Evolutionary conservation across 1,140 invertebrate genomes (phyloP), one percentile per base, ranked within the genome.

Genomic region (Brachionus sp.): DNA sequence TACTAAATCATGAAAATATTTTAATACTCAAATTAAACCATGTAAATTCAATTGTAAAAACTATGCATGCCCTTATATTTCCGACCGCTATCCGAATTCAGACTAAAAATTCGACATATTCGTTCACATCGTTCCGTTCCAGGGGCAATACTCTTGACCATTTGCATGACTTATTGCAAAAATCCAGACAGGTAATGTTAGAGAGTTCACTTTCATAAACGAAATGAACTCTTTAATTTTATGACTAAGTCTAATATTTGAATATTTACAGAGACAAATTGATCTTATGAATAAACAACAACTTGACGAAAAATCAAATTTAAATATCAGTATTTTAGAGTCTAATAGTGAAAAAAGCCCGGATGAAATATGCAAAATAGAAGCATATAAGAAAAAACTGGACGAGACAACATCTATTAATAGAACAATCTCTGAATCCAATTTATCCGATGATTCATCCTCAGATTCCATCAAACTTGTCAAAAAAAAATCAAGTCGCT

Each of bases 31-130:
- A 80, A 35, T 80, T 80, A 13, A 66, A 23, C 25, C 50, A 80
- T 66, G 77, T 80, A 19, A 80, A 80, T 57, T 80, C 77, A 66
- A 80, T 80, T 42, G 39, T 66, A 35, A 57, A 66, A 80, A 80
- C 77, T 12, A 80, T 80, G 77, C 77, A 80, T 29, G 77, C 77
- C 7, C 77, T 80, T 12, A 64, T 80, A 80, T 80, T 80, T 66
- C 77, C 77, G 50, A 80, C 77, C 33, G 77, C 50, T 29, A 80
- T 80, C 33, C 77, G 62, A 4, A 80, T 80, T 7, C 46, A 80
- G 6, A 80, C 77, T 3, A 57, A 80, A 80, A 80, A 80, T 33
- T 80, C 77, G 10, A 62, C 77, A 13, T 80, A 80, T n/a, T 62
- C 77, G 19, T 80, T 80, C 19, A 66, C 77, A 23, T 80, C 77